phyloP scores from a whole-genome alignment of 64 coral and sea anemone genomes.

The Pachyseris speciosa region DNA sequence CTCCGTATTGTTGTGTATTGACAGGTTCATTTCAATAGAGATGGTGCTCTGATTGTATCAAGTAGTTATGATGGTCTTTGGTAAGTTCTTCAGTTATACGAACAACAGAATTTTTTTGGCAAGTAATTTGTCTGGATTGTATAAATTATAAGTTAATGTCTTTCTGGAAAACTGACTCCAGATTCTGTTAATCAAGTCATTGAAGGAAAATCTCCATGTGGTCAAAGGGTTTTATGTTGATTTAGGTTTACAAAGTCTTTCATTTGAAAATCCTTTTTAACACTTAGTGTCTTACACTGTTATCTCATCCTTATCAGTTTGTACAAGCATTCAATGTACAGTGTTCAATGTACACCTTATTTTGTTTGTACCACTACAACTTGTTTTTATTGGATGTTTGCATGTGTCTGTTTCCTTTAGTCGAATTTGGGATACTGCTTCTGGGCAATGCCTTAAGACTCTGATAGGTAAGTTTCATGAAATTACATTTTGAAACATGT shows the following conservation, averaged over 20 bases:
- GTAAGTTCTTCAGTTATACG: conserved; percentile 21
- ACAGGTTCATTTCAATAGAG: conserved; percentile 99
- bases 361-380: background rate
- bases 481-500: background rate
- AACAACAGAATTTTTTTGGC: background rate
- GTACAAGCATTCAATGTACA: no score
- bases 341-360: background rate
- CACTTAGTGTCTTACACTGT: no score
- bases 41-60: conserved; percentile 98
- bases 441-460: conserved; percentile 98
- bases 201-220: no score
- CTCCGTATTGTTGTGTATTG: background rate
- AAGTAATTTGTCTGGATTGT: no score
- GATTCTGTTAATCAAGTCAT: no score
- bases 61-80: conserved; percentile 99
- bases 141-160: no score
- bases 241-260: no score
- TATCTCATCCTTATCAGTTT: background rate
- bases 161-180: no score
- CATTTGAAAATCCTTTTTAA: no score
- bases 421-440: conserved; percentile 99
- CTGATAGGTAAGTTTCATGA: conserved; percentile 77
- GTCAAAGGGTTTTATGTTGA: no score
- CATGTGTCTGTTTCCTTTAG: conserved; percentile 37
- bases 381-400: background rate